Evolutionary conservation across 2,113 vertebrate species (phyloP), one percentile per base, ranked within the genome.

Genomic region (Sialia sialis): DNA sequence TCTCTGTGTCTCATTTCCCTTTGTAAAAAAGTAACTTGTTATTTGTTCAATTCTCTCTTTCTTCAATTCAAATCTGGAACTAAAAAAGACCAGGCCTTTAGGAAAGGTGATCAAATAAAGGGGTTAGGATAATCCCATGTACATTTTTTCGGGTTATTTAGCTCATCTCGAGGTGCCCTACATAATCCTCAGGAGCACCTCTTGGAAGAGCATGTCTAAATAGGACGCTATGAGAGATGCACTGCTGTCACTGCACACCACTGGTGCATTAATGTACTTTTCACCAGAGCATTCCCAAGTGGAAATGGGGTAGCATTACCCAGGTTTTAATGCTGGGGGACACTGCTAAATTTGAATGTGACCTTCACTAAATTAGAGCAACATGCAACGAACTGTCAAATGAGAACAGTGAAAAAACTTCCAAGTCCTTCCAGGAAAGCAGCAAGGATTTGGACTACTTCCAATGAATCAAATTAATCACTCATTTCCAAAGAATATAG

Each of bases 291-390:
- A 70, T 67, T 91, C 67, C 79, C 78, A 34, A 18, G 26, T 48
- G 81, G 36, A 79, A 93, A 69, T 13, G 68, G 59, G n/a, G 30
- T 22, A 69, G 49, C 52, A 55, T 34, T 66, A 46, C 38, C 41
- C 81, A 72, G 23, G 48, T 70, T 78, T 88, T 63, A 86, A 74
- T 52, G 73, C 68, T 10, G 3, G 52, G 38, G 63, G 59, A 79
- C 32, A 44, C 5, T 9, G 46, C 87, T 93, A 85, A 91, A 91
- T 91, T 95, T 93, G 91, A 93, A 83, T 74, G 51, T 1, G n/a
- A 93, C 83, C 93, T 95, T 87, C 63, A 39, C 59, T 77, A 63
- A 95, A 93, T 66, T 59, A 67, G 87, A 93, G 43, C 70, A 85
- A 93, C 51, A 38, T 84, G 76, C 73, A 87, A 87, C 4, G 38